Base-by-base conservation (phyloP, 2,888 invertebrate species). In the Siphonodentalium dalli region DNA sequence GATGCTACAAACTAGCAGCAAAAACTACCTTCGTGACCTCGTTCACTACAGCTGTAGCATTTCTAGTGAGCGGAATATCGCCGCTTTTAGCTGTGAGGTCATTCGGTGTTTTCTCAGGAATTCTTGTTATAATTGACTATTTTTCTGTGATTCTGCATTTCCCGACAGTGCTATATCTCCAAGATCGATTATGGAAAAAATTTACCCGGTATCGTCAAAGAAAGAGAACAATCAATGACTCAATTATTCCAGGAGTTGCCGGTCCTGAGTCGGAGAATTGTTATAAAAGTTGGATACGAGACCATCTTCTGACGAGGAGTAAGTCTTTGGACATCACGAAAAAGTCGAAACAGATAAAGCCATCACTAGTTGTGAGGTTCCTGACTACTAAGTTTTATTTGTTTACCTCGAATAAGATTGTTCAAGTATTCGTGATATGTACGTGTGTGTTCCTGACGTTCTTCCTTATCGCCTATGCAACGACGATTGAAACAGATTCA, bases 91-190 rank as follows among this genome's bases (percentile, higher is more conserved):
- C 68, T 0, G 65, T 78, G 11, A 54, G 49, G 38, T 68, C 74
- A 0, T 78, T 77, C 48, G 77, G 76, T 6, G 51, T 77, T 23
- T 78, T 78, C 59, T 60, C 77, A 5, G 72, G 71, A 7, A 39
- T 75, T 41, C 57, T 77, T 18, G 71, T 78, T 3, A 54, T 69
- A 13, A 66, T 79, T 27, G 78, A 79, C 62, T 79, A 76, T 62
- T n/a, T 77, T 15, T 75, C 74, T 51, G 75, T 77, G 23, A 66
- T 79, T 13, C 47, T 71, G n/a, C 78, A 73, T 58, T 78, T 78
- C 47, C 77, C 77, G 0, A 61, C 67, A 13, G 72, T 74, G 11
- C 65, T 66, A 8, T 58, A 66, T 26, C 53, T 68, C 21, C 64
- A 68, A 40, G n/a, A n/a, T n/a, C n/a, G n/a, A n/a, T n/a, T n/a